Percentiles rank a stretch among this genome's conserved stretches.
Evolutionary conservation across 92 coral and sea anemone genomes (phyloP).

Genomic region (Phenganax stokvisi): DNA sequence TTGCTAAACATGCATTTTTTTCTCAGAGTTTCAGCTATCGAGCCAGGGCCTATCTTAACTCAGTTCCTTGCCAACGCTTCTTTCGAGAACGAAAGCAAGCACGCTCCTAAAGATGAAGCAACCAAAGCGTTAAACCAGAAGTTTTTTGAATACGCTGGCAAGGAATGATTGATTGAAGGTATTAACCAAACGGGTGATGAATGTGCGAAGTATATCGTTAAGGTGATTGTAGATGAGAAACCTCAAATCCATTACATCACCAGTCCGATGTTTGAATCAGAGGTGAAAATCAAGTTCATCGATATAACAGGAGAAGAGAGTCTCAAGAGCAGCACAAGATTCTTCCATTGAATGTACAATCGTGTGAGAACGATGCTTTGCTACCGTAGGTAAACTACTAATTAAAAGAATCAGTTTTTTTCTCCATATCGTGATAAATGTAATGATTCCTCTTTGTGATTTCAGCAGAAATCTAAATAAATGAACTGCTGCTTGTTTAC

Average conservation of each 20-base stretch:
- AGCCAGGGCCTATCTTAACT: conserved; percentile 7
- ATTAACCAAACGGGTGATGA: conserved; percentile 7
- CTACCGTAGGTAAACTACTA: too few species aligned
- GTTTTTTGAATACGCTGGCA: neutral
- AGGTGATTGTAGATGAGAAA: conserved; percentile 9
- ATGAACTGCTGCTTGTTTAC: too few species aligned
- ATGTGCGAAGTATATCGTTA: neutral
- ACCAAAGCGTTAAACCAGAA: neutral
- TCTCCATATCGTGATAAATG: too few species aligned
- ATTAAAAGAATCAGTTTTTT: too few species aligned
- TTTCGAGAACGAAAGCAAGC: too few species aligned
- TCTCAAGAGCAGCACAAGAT: neutral
- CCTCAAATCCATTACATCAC: conserved; percentile 16
- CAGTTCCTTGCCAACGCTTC: neutral
- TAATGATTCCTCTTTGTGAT: too few species aligned
- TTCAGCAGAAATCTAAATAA: too few species aligned
- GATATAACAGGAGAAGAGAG: conserved; percentile 8
- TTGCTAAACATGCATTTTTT: neutral
- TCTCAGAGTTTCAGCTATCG: conserved; percentile 11
- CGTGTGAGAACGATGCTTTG: too few species aligned
- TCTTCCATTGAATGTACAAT: neutral
- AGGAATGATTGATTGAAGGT: neutral
- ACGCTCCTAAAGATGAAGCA: conserved; percentile 6
- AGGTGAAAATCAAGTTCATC: neutral
- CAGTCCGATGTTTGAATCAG: neutral